Percentiles rank a stretch among this genome's conserved stretches.
phyloP scores from a whole-genome alignment of 2,113 vertebrate genomes.

The Prietella phreatophila region DNA sequence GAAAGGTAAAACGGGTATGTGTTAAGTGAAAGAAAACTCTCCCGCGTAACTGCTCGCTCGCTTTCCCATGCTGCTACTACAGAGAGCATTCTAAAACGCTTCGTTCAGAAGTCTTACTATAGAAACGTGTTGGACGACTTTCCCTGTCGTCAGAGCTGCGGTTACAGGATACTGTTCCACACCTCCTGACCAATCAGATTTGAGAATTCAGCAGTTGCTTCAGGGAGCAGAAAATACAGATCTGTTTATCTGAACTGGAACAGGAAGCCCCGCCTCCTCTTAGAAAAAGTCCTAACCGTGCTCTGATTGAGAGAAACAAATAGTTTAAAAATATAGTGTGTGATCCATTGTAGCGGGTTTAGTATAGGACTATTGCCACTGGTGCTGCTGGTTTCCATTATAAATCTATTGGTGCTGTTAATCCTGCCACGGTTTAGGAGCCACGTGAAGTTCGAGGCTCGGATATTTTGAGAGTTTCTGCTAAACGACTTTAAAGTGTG shows the following conservation, averaged over 20 bases:
- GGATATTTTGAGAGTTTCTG: background rate
- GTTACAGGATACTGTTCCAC: background rate
- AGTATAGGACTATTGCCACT: background rate
- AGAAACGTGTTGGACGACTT: background rate
- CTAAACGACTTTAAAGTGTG: background rate
- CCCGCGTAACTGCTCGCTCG: too few species aligned
- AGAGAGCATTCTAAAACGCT: too few species aligned
- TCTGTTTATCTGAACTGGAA: background rate
- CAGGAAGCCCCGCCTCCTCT: background rate
- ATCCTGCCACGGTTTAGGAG: constrained; percentile 9
- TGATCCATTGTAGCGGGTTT: background rate
- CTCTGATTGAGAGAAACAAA: background rate
- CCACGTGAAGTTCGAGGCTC: background rate
- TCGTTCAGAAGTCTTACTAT: too few species aligned
- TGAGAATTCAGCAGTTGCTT: background rate
- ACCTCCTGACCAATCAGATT: background rate
- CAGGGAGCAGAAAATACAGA: background rate
- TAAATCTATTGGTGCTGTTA: constrained; percentile 10
- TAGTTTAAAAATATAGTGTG: background rate
- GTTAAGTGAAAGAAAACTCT: too few species aligned
- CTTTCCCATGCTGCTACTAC: too few species aligned
- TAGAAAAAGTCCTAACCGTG: background rate
- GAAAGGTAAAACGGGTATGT: too few species aligned
- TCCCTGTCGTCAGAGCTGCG: background rate
- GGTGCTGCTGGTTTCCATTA: constrained; percentile 9